These are phyloP conservation scores for Ormyrus labotus DNA, from an alignment of 2,888 invertebrate species.

Conservation along the genomic window DNA sequence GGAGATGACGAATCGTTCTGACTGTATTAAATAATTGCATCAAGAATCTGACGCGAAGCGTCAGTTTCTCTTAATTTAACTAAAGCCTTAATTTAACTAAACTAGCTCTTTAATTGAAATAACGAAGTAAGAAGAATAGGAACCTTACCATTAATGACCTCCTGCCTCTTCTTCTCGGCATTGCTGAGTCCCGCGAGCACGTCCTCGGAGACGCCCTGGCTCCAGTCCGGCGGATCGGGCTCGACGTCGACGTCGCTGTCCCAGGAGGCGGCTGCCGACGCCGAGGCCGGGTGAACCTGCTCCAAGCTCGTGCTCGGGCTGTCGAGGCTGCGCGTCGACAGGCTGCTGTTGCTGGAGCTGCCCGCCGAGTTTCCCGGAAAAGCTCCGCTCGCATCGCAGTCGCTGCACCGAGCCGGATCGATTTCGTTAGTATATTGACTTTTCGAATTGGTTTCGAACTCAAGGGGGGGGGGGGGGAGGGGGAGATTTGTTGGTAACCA, in stretches of 20 bases:
- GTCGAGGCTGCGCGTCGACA: conserved; percentile 78
- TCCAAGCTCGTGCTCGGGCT: conserved; percentile 86
- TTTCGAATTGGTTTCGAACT: no score
- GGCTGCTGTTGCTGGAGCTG: conserved; percentile 74
- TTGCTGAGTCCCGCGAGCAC: conserved; percentile 84
- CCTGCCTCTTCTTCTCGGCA: conserved; percentile 92
- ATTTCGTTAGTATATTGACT: no score
- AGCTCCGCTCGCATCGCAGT: conserved; percentile 70
- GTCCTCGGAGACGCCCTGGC: conserved; percentile 85
- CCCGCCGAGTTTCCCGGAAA: conserved; percentile 74
- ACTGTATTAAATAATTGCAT: no score
- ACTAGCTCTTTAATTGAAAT: neutral
- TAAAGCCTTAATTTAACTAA: no score
- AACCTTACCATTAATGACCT: conserved; percentile 90
- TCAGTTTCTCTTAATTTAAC: no score
- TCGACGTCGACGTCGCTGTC: conserved; percentile 79
- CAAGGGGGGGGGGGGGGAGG: no score
- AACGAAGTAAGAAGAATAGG: neutral
- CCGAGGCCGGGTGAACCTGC: conserved; percentile 77
- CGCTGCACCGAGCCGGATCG: conserved; percentile 61
- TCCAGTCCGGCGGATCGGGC: conserved; percentile 87
- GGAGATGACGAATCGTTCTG: no score
- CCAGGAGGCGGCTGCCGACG: conserved; percentile 73
- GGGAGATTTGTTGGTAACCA: no score
- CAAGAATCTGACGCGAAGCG: no score